Evolutionary conservation across 2,888 invertebrate species (phyloP).

Genomic region (Phyllotreta cruciferae): DNA sequence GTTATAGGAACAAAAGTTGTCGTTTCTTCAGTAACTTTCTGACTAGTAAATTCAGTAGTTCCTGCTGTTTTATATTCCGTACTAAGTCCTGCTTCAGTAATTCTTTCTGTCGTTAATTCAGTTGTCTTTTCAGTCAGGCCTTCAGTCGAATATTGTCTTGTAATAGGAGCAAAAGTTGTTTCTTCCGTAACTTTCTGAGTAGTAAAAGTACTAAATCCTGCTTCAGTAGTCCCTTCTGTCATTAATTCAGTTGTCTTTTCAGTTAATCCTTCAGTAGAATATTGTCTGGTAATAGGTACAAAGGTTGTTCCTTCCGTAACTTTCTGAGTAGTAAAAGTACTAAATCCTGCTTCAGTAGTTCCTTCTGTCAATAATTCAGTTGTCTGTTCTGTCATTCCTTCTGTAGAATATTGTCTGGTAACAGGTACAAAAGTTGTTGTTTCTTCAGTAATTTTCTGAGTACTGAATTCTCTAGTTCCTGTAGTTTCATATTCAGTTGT

Average conservation of each 20-base stretch:
- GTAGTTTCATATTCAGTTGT: too few species aligned
- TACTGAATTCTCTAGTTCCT: too few species aligned
- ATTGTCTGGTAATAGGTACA: too few species aligned
- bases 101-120: neutral
- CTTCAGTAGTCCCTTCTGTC: too few species aligned
- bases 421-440: too few species aligned
- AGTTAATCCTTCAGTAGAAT: too few species aligned
- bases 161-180: neutral
- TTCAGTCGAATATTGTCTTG: conserved; percentile 18
- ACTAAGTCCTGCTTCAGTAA: neutral
- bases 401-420: neutral
- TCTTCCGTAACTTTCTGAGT: neutral
- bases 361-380: conserved; percentile 6
- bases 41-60: conserved; percentile 1
- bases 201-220: neutral
- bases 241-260: too few species aligned
- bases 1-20: neutral
- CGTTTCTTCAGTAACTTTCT: neutral
- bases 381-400: neutral
- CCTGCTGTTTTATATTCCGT: neutral
- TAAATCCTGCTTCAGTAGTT: conserved; percentile 2
- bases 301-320: too few species aligned
- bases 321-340: neutral
- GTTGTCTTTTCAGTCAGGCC: conserved; percentile 15
- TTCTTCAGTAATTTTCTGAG: too few species aligned